Evolutionary conservation across 23 tunicate species (phyloP), one percentile per base, ranked within the genome.

Genomic region (Botrylloides violaceus): DNA sequence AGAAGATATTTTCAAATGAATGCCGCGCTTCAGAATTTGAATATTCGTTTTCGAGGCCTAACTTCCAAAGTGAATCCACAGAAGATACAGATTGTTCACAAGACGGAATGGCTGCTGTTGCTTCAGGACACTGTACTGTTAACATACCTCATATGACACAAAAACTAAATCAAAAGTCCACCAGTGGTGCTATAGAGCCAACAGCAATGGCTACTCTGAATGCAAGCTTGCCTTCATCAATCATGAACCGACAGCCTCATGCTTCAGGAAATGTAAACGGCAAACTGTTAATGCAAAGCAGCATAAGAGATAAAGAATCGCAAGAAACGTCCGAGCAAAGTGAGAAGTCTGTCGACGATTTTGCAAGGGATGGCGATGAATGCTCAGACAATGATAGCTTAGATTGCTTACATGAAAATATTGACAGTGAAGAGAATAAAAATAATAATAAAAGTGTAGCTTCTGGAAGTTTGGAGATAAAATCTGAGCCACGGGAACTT

Each of bases 171-270:
- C 27, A 55, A 25, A 56, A 25, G 19, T 6, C 58, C 74, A 68
- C 74, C 43, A 68, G 32, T 28, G 74, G 43, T 56, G 74, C 74
- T 22, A 25, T 68, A 4, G 74, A 31, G 36, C 70, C 32, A 31
- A 63, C 36, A 9, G n/a, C n/a, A n/a, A 43, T 27, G 18, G 19
- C 65, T 60, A 18, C 65, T 24, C 74, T 37, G 23, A 56, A 38
- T 5, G 28, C 74, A 21, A 43, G 58, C 74, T 24, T 68, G 74
- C 74, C 74, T 18, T 68, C 74, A 68, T 68, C 37, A 68, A 68
- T 68, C 74, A 68, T 15, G 53, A 15, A 38, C 36, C 58, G 74
- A 68, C 74, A 68, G 47, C 58, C 28, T 43, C 26, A 43, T 28
- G 19, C 74, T 32, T 32, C 74, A 68, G 74, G 74, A 68, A 68